Percentiles rank a stretch among this genome's conserved stretches.
phyloP scores from a whole-genome alignment of 30 jellyfish, hydroid and myxozoan genomes.

The Aurelia coerulea region DNA sequence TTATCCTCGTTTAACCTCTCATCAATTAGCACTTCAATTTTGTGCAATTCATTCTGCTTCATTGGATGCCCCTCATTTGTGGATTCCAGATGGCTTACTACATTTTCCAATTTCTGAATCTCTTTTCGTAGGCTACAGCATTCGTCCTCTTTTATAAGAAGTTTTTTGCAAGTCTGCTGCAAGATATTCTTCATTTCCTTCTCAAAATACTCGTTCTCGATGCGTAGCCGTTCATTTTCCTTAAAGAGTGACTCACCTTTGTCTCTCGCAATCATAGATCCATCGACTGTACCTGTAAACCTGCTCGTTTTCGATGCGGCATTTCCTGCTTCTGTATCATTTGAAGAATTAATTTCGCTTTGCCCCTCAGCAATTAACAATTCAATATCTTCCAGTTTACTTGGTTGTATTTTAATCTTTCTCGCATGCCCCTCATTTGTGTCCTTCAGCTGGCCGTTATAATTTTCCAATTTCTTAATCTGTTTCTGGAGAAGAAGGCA shows the following conservation, averaged over 20 bases:
- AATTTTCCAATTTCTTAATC: neutral
- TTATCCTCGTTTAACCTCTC: no score
- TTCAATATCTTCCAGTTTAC: neutral
- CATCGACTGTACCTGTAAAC: neutral
- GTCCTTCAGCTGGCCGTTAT: neutral
- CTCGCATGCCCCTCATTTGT: neutral
- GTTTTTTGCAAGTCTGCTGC: no score
- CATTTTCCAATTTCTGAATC: no score
- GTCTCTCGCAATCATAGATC: neutral
- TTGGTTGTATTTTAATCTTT: neutral
- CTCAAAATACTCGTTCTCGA: neutral
- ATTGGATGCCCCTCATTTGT: no score
- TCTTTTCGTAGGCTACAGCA: no score
- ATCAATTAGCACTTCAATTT: no score
- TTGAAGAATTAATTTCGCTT: neutral
- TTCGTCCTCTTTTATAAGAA: no score
- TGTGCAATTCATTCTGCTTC: no score
- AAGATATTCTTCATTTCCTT: no score
- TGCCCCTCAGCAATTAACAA: neutral
- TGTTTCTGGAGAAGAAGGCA: neutral
- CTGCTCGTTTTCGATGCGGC: neutral
- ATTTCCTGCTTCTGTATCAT: neutral
- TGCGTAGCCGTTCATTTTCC: slow-evolving; percentile 13
- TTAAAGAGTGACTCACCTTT: neutral
- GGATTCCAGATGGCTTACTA: no score